These are phyloP conservation scores for Epizoanthus illoricatus DNA, from an alignment of 92 coral and sea anemone species.

Conservation along the genomic window DNA sequence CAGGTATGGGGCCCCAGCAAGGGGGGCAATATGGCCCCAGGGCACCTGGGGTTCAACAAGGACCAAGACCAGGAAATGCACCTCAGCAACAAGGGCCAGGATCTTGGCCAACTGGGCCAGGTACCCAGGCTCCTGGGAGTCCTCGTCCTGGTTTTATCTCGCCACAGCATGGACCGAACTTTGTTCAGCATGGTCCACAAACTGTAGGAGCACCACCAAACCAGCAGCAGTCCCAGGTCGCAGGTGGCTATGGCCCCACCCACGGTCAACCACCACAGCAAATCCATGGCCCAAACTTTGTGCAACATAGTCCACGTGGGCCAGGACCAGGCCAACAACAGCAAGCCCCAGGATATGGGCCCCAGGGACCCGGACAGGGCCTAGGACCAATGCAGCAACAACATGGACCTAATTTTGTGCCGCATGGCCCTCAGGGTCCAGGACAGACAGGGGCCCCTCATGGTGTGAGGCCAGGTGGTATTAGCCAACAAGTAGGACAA, in stretches of 20 bases:
- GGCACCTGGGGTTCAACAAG: constrained; percentile 49
- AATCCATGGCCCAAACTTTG: constrained; percentile 34
- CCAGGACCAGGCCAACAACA: constrained; percentile 16
- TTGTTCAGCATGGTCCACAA: constrained; percentile 26
- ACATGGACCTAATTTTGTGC: constrained; percentile 53
- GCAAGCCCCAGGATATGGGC: constrained; percentile 38
- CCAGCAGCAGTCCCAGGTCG: constrained; percentile 8
- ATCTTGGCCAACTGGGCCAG: constrained; percentile 53
- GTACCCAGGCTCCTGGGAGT: constrained; percentile 48
- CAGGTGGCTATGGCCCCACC: constrained; percentile 22
- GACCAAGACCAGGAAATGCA: constrained; percentile 55
- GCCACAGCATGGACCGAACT: constrained; percentile 46
- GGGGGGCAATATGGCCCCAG: constrained; percentile 63
- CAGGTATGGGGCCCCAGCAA: constrained; percentile 54
- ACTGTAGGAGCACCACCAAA: neutral
- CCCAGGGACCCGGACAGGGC: constrained; percentile 71
- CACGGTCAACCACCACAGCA: constrained; percentile 23
- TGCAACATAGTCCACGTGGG: constrained; percentile 11
- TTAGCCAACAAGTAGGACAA: constrained; percentile 20
- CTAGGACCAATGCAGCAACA: constrained; percentile 49
- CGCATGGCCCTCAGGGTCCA: constrained; percentile 30
- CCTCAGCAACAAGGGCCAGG: constrained; percentile 80
- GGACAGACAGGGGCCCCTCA: constrained; percentile 16
- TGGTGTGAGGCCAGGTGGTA: constrained; percentile 4
- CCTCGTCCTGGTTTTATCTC: constrained; percentile 50